Base-by-base conservation (phyloP, 2,888 invertebrate species). In the Acanthopleura granulata region DNA sequence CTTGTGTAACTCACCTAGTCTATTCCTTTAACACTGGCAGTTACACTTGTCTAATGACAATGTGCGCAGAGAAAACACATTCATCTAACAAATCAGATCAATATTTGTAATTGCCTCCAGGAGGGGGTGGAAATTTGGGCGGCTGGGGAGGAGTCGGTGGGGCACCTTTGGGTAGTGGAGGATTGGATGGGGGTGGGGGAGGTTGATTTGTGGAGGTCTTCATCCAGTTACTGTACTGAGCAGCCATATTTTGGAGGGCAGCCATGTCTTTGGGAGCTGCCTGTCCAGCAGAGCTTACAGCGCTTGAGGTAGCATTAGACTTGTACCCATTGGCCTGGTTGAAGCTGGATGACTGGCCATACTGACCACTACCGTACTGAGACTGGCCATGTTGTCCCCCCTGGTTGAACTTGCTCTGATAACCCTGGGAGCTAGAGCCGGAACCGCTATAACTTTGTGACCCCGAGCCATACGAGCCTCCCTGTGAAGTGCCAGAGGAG, bases 221-320 rank as follows among this genome's bases (percentile, higher is more conserved):
- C 82, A 82, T 82, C 83, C 83, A 84, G 61, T 81, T 78, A 69
- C 80, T 81, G 75, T 83, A 83, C 81, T 81, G 81, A 61, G 76
- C 78, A 22, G 82, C 81, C 76, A 80, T 79, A 66, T 79, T 79
- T 69, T 78, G 80, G 75, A 78, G 75, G 70, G 71, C 57, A 50
- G 66, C 29, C 25, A 49, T 57, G 62, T 61, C 74, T n/a, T 72
- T 75, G 29, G 72, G 25, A 25, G 74, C 51, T 29, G 50, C 57
- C 14, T 72, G 69, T 49, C 57, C 71, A 49, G n/a, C 18, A 22
- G 49, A 29, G 49, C 74, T 69, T 49, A 16, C 66, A 15, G 70
- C 16, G 16, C 49, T 51, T n/a, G 66, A 69, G 14, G 49, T 29
- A n/a, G 30, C 49, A 12, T 18, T 49, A 25, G 50, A 30, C 51